Base-by-base conservation (phyloP, 53 echinoderm and acorn worm genomes). In the Apostichopus leukothele region DNA sequence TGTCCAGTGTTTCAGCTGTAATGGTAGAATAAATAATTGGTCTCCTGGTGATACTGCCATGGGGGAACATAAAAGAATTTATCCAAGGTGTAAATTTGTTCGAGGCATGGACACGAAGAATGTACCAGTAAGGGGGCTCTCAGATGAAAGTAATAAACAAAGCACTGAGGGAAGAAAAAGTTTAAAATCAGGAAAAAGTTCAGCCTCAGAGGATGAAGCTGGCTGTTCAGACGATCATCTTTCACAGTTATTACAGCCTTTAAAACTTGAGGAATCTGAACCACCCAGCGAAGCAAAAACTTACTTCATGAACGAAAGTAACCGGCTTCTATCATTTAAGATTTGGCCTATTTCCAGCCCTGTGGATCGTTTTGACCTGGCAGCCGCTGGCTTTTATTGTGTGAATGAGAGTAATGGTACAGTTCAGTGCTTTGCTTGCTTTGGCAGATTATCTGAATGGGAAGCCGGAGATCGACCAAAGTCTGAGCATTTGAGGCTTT, bases 371-470 rank as follows among this genome's bases (percentile, higher is more conserved):
- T 68, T 91, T 5, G 95, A 94, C 59, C 59, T 96, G 66, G 96
- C 99, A 4, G 94, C 88, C 71, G 94, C 99, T 9, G 99, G 99
- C 26, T 99, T 99, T 78, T 94, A 88, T 52, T 94, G 88, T 83
- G 88, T 59, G 12, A 76, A 88, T 50, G 84, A 88, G 5, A 91
- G 75, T 27, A 13, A 83, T 16, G 21, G 1, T 51, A 57, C 79
- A 1, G 99, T 96, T 10, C 96, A 99, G 88, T 99, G 99, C 74
- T 99, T 99, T 90, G 95, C 94, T 53, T 99, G 99, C 76, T 94
- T 89, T 67, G 99, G 99, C 1, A 93, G 94, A 60, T 90, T 99
- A 25, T 75, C 85, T 2, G 75, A 90, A 51, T 99, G 96, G 96
- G 93, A 94, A 88, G 76, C 76, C 3, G 80, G 83, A 50, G 99